Conservation (phyloP, 2,797 vertebrate genomes). For the Danio jaintianensis region DNA sequence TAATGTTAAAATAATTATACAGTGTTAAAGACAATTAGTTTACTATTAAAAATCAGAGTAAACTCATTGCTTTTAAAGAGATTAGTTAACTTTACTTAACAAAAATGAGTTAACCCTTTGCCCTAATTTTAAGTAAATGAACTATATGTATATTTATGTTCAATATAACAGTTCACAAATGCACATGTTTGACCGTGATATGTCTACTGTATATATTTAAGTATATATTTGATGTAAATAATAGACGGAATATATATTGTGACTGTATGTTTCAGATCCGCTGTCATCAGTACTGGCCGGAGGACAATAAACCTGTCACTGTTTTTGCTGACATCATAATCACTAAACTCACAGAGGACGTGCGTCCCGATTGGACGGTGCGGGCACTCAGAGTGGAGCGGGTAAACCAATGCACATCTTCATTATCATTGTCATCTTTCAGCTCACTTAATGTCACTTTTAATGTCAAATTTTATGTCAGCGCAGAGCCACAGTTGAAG, state of each 20-base stretch:
- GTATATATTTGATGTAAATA: not conserved
- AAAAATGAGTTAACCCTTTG: too few relatives aligned
- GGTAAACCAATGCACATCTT: constrained; percentile 75
- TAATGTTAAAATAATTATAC: too few relatives aligned
- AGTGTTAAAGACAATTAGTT: too few relatives aligned
- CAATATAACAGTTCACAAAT: too few relatives aligned
- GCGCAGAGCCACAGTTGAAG: not conserved
- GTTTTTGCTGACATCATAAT: constrained; percentile 98
- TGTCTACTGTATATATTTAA: not conserved
- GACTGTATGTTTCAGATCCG: constrained; percentile 84
- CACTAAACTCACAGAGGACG: constrained; percentile 92
- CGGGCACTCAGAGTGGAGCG: constrained; percentile 95
- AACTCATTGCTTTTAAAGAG: too few relatives aligned
- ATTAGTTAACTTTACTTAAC: too few relatives aligned
- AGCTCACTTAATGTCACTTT: not conserved
- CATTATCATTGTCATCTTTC: too few relatives aligned
- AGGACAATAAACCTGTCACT: constrained; percentile 96
- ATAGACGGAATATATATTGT: constrained; percentile 1
- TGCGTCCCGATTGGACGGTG: constrained; percentile 93
- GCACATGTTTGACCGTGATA: not conserved
- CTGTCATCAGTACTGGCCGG: constrained; percentile 98
- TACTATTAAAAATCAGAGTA: too few relatives aligned
- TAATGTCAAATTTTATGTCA: too few relatives aligned
- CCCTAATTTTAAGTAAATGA: too few relatives aligned
- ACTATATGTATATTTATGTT: too few relatives aligned